Evolutionary conservation across 2,113 vertebrate species (phyloP).

Genomic region (Salvelinus namaycush): DNA sequence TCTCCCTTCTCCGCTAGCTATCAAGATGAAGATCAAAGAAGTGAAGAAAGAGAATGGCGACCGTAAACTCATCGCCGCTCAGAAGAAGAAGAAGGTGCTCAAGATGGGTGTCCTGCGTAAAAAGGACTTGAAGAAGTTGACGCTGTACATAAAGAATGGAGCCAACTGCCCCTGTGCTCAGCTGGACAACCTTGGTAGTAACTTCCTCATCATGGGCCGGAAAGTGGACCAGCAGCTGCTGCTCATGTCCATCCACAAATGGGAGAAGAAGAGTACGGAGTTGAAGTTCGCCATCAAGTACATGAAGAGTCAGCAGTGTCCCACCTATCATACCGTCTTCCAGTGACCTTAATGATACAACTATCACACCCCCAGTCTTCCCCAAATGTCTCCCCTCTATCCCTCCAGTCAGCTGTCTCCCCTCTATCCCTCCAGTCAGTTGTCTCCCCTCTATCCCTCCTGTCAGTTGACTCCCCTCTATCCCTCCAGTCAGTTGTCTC

Average conservation of each 20-base stretch:
- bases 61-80: slow-evolving; percentile 87
- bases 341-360: slow-evolving; percentile 65
- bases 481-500: no score
- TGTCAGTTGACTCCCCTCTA: no score
- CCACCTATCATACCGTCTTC: slow-evolving; percentile 89
- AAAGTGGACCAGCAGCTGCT: slow-evolving; percentile 90
- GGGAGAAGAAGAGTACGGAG: slow-evolving; percentile 98
- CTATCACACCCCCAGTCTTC: no score
- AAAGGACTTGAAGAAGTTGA: slow-evolving; percentile 92
- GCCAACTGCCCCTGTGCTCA: slow-evolving; percentile 90
- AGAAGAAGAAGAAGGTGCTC: slow-evolving; percentile 93
- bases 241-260: slow-evolving; percentile 90
- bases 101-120: slow-evolving; percentile 90
- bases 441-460: no score
- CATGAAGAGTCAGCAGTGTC: slow-evolving; percentile 95
- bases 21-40: slow-evolving; percentile 97
- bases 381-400: no score
- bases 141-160: slow-evolving; percentile 88
- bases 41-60: slow-evolving; percentile 89
- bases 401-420: no score
- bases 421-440: no score
- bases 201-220: slow-evolving; percentile 95
- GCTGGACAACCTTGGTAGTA: slow-evolving; percentile 87
- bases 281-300: slow-evolving; percentile 93
- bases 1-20: slow-evolving; percentile 67